Percentiles rank a stretch among this genome's conserved stretches.
Conservation (phyloP, 2,888 invertebrate species). For the Myathropa florea region DNA sequence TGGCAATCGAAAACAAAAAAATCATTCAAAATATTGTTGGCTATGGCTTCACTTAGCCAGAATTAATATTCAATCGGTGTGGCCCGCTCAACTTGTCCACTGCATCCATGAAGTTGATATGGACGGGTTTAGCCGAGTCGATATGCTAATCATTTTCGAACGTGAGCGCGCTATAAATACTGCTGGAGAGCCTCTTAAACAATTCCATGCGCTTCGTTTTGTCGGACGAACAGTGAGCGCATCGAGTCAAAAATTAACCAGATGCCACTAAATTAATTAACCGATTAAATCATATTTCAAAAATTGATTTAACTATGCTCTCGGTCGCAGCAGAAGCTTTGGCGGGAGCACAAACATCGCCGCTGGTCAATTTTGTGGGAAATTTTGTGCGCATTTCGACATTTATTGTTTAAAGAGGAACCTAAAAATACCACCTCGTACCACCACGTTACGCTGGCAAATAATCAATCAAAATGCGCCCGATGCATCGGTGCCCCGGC, state of each 20-base stretch:
- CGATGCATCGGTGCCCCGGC: constrained; percentile 10
- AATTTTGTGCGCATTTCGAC: not conserved
- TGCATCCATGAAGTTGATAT: not conserved
- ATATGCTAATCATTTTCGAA: not conserved
- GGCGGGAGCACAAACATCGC: not conserved
- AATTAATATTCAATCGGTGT: not conserved
- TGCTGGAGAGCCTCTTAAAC: not conserved
- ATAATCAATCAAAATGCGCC: constrained; percentile 46
- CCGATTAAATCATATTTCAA: not conserved
- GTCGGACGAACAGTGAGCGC: not conserved
- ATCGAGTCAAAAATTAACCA: not conserved
- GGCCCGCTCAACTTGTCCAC: not conserved
- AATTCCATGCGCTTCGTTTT: not conserved
- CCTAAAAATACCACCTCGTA: constrained; percentile 26
- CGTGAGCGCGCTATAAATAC: not conserved
- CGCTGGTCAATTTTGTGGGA: not conserved
- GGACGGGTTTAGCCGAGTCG: not conserved
- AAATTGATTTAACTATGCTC: not conserved
- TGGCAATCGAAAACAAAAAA: not conserved
- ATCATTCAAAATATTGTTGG: not conserved
- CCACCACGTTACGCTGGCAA: constrained; percentile 13
- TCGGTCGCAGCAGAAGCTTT: too few species aligned
- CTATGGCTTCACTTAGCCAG: not conserved
- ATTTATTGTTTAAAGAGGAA: constrained; percentile 25
- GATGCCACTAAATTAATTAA: not conserved